Percentiles rank a stretch among this genome's conserved stretches.
These are phyloP conservation scores for Psophia crepitans DNA, from an alignment of 2,113 vertebrate species.

Conservation along the genomic window DNA sequence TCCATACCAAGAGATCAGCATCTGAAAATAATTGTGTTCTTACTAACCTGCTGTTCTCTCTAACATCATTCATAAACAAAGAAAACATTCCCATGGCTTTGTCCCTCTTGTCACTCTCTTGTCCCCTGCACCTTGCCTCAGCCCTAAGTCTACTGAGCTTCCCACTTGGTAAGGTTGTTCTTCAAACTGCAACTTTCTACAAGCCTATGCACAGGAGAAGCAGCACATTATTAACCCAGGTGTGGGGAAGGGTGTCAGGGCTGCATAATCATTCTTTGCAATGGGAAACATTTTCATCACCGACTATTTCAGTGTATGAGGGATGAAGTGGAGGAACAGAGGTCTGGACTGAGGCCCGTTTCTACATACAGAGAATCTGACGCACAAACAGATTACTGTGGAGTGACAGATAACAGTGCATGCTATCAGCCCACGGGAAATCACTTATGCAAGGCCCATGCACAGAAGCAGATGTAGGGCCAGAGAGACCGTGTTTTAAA, in stretches of 20 bases:
- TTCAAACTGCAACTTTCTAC: background rate
- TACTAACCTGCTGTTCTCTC: background rate
- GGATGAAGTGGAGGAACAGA: background rate
- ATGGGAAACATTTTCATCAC: background rate
- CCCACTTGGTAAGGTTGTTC: background rate
- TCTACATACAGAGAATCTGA: background rate
- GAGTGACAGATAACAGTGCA: background rate
- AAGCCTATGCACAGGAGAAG: background rate
- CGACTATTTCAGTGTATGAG: background rate
- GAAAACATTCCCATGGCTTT: background rate
- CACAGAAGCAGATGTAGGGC: background rate
- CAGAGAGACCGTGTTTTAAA: background rate
- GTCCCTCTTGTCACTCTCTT: background rate
- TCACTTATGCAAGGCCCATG: background rate
- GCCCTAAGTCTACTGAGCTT: background rate
- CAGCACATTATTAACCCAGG: background rate
- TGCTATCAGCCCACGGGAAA: background rate
- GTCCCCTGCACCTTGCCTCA: background rate
- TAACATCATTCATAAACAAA: background rate
- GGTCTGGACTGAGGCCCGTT: background rate
- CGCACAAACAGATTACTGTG: background rate
- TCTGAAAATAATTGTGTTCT: background rate
- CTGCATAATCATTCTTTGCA: background rate
- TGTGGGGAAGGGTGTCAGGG: background rate
- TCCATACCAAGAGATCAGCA: background rate